Conservation (phyloP, 2,888 invertebrate genomes). For the Mythimna vitellina region DNA sequence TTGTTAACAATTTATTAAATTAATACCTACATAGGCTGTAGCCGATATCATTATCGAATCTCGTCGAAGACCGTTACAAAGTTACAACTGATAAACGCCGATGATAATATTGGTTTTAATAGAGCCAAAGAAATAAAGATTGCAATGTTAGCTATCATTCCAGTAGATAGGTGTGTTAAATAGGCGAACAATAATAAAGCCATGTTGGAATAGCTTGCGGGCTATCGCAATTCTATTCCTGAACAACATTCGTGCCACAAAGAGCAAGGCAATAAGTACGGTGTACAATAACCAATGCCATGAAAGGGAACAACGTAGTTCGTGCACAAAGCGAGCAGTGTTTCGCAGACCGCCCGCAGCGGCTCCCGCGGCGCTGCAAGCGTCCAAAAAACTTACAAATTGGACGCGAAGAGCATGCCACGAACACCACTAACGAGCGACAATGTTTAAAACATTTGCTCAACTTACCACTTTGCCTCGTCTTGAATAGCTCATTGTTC, state of each 20-base stretch:
- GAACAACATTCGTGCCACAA: slow-evolving; percentile 73
- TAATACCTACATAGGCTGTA: slow-evolving; percentile 68
- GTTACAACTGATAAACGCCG: slow-evolving; percentile 69
- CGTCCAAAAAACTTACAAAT: slow-evolving; percentile 83
- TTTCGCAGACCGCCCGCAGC: slow-evolving; percentile 82
- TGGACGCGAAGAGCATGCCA: slow-evolving; percentile 69
- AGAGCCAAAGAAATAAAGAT: slow-evolving; percentile 57
- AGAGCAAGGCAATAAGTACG: slow-evolving; percentile 78
- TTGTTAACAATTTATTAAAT: slow-evolving; percentile 73
- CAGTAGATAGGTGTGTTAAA: slow-evolving; percentile 46
- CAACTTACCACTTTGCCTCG: slow-evolving; percentile 56
- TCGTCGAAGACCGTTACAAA: slow-evolving; percentile 72
- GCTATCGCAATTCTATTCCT: slow-evolving; percentile 75
- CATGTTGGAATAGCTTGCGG: slow-evolving; percentile 70
- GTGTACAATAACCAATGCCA: slow-evolving; percentile 81
- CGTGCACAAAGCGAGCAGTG: slow-evolving; percentile 78
- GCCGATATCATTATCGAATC: slow-evolving; percentile 74
- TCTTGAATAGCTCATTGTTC: slow-evolving; percentile 58
- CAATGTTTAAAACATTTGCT: slow-evolving; percentile 76
- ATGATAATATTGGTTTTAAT: slow-evolving; percentile 60
- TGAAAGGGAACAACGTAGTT: slow-evolving; percentile 79
- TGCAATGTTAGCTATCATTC: slow-evolving; percentile 61
- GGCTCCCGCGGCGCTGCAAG: slow-evolving; percentile 76
- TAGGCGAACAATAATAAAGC: slow-evolving; percentile 57
- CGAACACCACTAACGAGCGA: slow-evolving; percentile 73